Base-by-base conservation (phyloP, 2,113 vertebrate species). In the Ochotona princeps region DNA sequence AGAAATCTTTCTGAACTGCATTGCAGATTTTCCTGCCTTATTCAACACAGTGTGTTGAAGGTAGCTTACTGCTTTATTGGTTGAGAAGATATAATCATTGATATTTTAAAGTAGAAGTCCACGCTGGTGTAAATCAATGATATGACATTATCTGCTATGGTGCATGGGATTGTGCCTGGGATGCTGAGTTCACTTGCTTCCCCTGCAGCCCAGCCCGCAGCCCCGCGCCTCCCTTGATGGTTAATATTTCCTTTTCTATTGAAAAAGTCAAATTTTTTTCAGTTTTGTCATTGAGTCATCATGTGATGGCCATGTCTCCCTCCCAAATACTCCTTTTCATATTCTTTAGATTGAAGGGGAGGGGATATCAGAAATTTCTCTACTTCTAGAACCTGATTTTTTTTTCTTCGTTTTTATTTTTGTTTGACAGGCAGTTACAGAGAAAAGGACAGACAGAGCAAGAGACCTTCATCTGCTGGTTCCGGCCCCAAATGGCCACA, bases 11-110 rank as follows among this genome's bases (percentile, higher is more conserved):
- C 21, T 74, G 38, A 92, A 89, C 78, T 51, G 44, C 35, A 69
- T 74, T 91, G 18, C 35, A 73, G 92, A 92, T 89, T 85, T 92
- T 69, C 85, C 38, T 85, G 32, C 38, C 65, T 87, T 93, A 63
- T 90, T 92, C 83, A 90, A 57, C 54, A 57, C 14, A 80, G 67
- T 74, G 63, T 25, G 84, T 67, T 94, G 84, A 90, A 65, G 81
- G 88, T 73, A 79, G 90, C 21, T 74, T 93, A 92, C 79, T 38
- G 26, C 92, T 72, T 90, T 90, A 83, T 94, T 92, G 44, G 35
- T 78, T 91, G 83, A 89, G 74, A 74, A 89, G 74, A 74, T 25
- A 69, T 21, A 49, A 75, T 84, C 69, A 92, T 35, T 60, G 23
- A 78, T 86, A 74, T 74, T 63, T 92, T 81, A 38, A 95, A 90